phyloP scores from a whole-genome alignment of 92 coral and sea anemone genomes.

The Plumapathes pennacea region DNA sequence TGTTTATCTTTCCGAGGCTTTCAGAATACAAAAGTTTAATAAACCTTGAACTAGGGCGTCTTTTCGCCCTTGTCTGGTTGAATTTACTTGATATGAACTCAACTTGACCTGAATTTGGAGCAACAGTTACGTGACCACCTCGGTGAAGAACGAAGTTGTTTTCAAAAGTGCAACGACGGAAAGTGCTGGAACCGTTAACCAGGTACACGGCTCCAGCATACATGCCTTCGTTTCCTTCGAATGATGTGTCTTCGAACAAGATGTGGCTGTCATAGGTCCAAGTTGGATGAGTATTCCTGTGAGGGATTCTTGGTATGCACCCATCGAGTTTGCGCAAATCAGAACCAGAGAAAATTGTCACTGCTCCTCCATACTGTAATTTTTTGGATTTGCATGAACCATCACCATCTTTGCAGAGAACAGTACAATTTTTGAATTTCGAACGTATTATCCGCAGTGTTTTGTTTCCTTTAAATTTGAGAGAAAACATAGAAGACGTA shows the following conservation, averaged over 20 bases:
- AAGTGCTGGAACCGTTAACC: slow-evolving; percentile 13
- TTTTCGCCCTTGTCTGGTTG: neutral
- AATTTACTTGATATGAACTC: slow-evolving; percentile 9
- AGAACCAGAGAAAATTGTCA: neutral
- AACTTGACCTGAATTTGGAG: slow-evolving; percentile 14
- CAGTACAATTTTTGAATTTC: neutral
- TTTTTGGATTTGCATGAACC: no score
- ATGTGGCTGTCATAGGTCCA: slow-evolving; percentile 33
- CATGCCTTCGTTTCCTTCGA: slow-evolving; percentile 12
- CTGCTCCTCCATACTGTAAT: slow-evolving; percentile 10
- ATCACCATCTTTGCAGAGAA: no score
- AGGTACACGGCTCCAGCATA: slow-evolving; percentile 13
- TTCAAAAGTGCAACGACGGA: slow-evolving; percentile 12
- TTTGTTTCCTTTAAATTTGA: slow-evolving; percentile 5
- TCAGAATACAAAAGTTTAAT: slow-evolving; percentile 23
- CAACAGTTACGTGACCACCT: slow-evolving; percentile 15
- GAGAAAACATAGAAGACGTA: neutral
- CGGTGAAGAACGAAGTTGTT: slow-evolving; percentile 11
- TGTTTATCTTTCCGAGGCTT: slow-evolving; percentile 7
- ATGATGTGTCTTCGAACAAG: slow-evolving; percentile 14
- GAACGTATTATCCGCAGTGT: slow-evolving; percentile 1
- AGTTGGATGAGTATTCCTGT: slow-evolving; percentile 1
- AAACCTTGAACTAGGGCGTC: neutral
- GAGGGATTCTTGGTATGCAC: neutral
- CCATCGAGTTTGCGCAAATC: neutral